Evolutionary conservation across 2,797 vertebrate species (phyloP).

Genomic region (Clamator glandarius): DNA sequence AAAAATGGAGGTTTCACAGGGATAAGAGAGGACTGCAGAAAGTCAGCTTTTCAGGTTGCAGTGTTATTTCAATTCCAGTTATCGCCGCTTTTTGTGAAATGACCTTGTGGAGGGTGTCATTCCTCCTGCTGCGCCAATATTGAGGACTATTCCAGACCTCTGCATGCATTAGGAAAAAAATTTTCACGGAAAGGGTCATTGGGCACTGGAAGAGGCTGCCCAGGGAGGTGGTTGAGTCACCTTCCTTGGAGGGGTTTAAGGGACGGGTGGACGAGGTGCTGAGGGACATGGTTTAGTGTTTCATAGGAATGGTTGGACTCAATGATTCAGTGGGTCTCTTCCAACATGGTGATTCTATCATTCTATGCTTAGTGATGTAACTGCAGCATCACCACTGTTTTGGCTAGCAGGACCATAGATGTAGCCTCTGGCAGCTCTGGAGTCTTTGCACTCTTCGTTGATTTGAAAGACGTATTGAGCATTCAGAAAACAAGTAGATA

Average conservation of each 20-base stretch:
- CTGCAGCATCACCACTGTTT: background rate
- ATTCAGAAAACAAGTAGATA: background rate
- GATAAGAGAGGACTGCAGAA: background rate
- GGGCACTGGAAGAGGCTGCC: too few relatives aligned
- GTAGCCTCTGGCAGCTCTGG: background rate
- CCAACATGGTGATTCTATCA: too few relatives aligned
- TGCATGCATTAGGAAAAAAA: too few relatives aligned
- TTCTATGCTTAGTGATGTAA: background rate
- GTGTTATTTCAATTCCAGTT: background rate
- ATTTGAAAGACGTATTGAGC: background rate
- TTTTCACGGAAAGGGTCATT: too few relatives aligned
- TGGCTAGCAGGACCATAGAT: background rate
- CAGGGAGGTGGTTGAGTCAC: too few relatives aligned
- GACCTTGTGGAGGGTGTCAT: background rate
- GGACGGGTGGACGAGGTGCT: too few relatives aligned
- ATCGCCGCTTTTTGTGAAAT: background rate
- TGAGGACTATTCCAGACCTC: background rate
- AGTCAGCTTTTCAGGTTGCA: background rate
- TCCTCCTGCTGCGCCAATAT: background rate
- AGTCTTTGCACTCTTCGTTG: background rate
- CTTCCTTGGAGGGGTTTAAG: too few relatives aligned
- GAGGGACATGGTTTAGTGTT: too few relatives aligned
- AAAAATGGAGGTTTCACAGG: background rate
- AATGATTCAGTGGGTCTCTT: too few relatives aligned
- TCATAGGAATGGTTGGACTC: too few relatives aligned